Base-by-base conservation (phyloP, 2,888 invertebrate species). In the Lacanobia wlatinum region DNA sequence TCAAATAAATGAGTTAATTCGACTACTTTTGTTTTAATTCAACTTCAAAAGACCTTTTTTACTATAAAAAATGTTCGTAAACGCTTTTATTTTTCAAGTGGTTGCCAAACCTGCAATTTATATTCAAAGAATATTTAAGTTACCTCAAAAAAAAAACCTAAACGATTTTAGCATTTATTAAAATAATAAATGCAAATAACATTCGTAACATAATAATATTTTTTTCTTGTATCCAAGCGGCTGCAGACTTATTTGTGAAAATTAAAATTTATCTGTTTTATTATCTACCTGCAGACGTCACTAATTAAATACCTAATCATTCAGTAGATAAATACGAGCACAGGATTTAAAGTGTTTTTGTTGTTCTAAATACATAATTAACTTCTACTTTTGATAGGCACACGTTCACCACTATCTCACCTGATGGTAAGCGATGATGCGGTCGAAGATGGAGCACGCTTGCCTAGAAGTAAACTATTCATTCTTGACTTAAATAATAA, bases 241-340 rank as follows among this genome's bases (percentile, higher is more conserved):
- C 12, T 48, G 8, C 7, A 48, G 46, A 55, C 23, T 23, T 61
- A 2, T n/a, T n/a, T 38, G 4, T 55, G n/a, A 48, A n/a, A 59
- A 34, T 14, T 46, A 2, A n/a, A 55, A 34, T 34, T 60, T 34
- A 60, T 71, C 40, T 62, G 1, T 48, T 62, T 40, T 56, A 21
- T 63, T 63, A 56, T 62, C 21, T 8, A 12, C 8, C 14, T 34
- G 12, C n/a, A 6, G 1, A 59, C 60, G 71, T 70, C 60, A 60
- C 34, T 60, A n/a, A 61, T 55, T 53, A 38, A 71, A 61, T 71
- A 71, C 70, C 43, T 70, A 70, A 21, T 43, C 34, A 46, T 53
- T 70, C 9, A 53, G 12, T 43, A 43, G 23, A 34, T 71, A 28
- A 67, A n/a, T 16, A 16, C 10, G 34, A 2, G 21, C 16, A 40